Evolutionary conservation across 2,888 invertebrate genomes (phyloP).

Genomic region (Philonicus albiceps): DNA sequence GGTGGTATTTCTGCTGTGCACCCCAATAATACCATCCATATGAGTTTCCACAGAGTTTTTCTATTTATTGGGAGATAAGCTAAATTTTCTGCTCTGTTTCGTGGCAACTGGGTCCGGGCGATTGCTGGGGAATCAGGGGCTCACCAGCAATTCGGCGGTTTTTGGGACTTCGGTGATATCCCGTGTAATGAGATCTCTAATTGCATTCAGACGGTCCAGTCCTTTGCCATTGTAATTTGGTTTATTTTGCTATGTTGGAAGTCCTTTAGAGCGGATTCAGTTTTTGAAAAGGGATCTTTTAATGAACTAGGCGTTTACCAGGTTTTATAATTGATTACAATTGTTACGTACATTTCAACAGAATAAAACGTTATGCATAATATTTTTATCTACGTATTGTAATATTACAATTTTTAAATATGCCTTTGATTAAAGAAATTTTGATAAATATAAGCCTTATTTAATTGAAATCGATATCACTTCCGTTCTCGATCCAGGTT

Average conservation of each 20-base stretch:
- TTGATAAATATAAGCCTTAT: too few species aligned
- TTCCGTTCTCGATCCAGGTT: too few species aligned
- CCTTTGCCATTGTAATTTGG: not conserved
- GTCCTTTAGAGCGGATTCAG: not conserved
- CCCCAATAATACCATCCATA: constrained; percentile 46
- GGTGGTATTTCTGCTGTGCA: constrained; percentile 44
- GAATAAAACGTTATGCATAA: too few species aligned
- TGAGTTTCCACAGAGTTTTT: constrained; percentile 47
- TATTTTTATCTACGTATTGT: not conserved
- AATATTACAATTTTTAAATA: not conserved
- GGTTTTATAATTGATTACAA: not conserved
- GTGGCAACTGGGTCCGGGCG: constrained; percentile 42
- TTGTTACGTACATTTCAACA: not conserved
- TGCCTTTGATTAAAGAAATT: not conserved
- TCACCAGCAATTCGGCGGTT: not conserved
- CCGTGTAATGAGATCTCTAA: not conserved
- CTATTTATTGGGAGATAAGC: constrained; percentile 48
- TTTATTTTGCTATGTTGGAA: not conserved
- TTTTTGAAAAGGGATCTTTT: not conserved
- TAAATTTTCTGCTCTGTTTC: constrained; percentile 45
- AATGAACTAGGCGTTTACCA: not conserved
- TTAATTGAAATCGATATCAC: too few species aligned
- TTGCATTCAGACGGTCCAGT: not conserved
- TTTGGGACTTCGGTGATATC: not conserved
- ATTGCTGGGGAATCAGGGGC: constrained; percentile 13